phyloP scores from a whole-genome alignment of 2,888 invertebrate genomes.

The Parapristionchus giblindavisi region DNA sequence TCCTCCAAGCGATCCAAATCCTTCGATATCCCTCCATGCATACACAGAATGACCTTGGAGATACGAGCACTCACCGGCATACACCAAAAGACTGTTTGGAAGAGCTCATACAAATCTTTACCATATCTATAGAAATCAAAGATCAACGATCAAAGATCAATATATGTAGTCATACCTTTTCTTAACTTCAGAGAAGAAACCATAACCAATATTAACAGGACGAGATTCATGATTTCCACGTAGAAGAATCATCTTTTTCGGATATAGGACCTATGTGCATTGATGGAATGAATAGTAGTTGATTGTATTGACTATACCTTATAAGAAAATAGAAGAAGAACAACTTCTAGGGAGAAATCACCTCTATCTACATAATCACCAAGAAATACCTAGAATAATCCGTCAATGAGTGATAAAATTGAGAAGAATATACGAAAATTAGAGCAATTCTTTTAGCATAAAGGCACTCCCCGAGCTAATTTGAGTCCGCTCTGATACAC shows the following conservation, averaged over 20 bases:
- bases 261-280: slow-evolving; percentile 35
- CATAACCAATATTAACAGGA: slow-evolving; percentile 33
- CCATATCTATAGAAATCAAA: slow-evolving; percentile 23
- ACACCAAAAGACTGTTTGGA: slow-evolving; percentile 34
- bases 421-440: too few species aligned
- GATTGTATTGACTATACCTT: too few species aligned
- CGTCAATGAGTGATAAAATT: neutral
- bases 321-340: slow-evolving; percentile 31
- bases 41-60: slow-evolving; percentile 29
- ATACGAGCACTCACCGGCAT: slow-evolving; percentile 35
- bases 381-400: slow-evolving; percentile 16
- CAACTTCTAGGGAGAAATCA: slow-evolving; percentile 25
- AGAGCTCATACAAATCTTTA: slow-evolving; percentile 27
- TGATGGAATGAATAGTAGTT: too few species aligned
- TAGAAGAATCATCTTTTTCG: slow-evolving; percentile 25
- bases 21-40: slow-evolving; percentile 34
- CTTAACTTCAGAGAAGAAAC: slow-evolving; percentile 33
- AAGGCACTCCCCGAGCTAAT: too few species aligned
- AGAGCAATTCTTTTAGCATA: too few species aligned
- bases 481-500: too few species aligned
- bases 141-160: neutral
- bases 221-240: slow-evolving; percentile 37
- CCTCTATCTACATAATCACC: slow-evolving; percentile 36
- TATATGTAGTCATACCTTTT: neutral
- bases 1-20: slow-evolving; percentile 14